Base-by-base conservation (phyloP, 2,797 vertebrate genomes). In the Astyanax mexicanus region DNA sequence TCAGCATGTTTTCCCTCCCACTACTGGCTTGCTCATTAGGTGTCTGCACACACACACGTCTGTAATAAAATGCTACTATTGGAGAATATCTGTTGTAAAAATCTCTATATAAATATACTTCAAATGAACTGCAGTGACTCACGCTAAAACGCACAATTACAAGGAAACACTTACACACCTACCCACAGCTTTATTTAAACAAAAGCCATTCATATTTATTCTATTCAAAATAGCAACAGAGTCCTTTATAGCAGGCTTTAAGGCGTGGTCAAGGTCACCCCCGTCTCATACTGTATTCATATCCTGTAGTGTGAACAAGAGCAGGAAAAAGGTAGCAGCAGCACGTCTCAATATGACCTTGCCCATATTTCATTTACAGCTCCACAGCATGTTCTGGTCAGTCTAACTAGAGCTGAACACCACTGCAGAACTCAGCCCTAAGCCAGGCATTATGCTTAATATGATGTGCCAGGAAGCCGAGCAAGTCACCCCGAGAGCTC, bases 401-500 rank as follows among this genome's bases (percentile, higher is more conserved):
- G 68, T 52, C 21, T 71, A 74, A 73, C 65, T 61, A 51, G 66
- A 74, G 60, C 23, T 77, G 70, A 74, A 47, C 55, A 62, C 40
- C 72, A 57, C 72, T 74, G 62, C 74, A 80, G 75, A 69, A 75
- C 15, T 45, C 75, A 66, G 81, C 81, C 75, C 73, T 55, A 72
- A 83, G 81, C 81, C 72, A 83, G 52, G 60, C 52, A 73, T 78
- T 76, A 78, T 57, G 57, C 21, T 78, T 83, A 83, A 83, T 80
- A 60, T 69, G 77, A 78, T 69, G 69, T 83, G 81, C 75, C 81
- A 83, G 75, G 23, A 76, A 80, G 52, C 64, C 13, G 27, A 52
- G 52, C 60, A 45, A 58, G 65, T 38, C 54, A 62, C 32, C 9
- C 45, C 49, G 45, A 75, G 60, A 76, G 69, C 58, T 64, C 21